Conservation (phyloP, 2,888 invertebrate genomes). For the Camptogramma bilineatum region DNA sequence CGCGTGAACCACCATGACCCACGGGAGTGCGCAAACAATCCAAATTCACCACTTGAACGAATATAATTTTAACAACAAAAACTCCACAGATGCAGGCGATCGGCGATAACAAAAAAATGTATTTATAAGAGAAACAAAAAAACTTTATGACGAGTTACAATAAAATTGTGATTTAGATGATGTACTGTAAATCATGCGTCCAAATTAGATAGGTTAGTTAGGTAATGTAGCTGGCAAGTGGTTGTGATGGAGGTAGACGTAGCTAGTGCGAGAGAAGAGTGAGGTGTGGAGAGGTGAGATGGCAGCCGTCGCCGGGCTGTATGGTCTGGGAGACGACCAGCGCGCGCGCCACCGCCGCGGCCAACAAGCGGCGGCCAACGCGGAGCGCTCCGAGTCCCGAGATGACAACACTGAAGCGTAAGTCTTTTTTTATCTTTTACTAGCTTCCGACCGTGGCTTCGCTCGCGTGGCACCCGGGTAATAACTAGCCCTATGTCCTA, state of each 20-base stretch:
- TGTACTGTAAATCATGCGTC: conserved; percentile 78
- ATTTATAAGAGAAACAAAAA: conserved; percentile 28
- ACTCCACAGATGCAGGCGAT: conserved; percentile 30
- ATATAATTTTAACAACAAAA: conserved; percentile 6
- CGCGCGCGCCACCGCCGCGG: conserved; percentile 83
- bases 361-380: conserved; percentile 86
- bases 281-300: conserved; percentile 69
- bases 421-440: conserved; percentile 54
- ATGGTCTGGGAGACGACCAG: conserved; percentile 91
- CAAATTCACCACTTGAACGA: neutral
- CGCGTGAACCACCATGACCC: conserved; percentile 29
- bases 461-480: too few relatives aligned
- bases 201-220: conserved; percentile 70
- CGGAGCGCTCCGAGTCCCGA: conserved; percentile 88
- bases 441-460: neutral
- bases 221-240: conserved; percentile 48
- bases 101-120: conserved; percentile 38
- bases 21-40: neutral
- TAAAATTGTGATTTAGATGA: conserved; percentile 76
- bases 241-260: conserved; percentile 52
- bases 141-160: conserved; percentile 78
- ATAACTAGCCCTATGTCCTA: too few relatives aligned
- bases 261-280: conserved; percentile 50
- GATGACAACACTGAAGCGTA: conserved; percentile 86
- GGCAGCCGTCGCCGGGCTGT: conserved; percentile 93